A percentile compares a stretch with the other conserved stretches of the same genome.
These are phyloP conservation scores for Vanessa tameamea DNA, from an alignment of 1,140 invertebrate genomes.

Conservation along the genomic window DNA sequence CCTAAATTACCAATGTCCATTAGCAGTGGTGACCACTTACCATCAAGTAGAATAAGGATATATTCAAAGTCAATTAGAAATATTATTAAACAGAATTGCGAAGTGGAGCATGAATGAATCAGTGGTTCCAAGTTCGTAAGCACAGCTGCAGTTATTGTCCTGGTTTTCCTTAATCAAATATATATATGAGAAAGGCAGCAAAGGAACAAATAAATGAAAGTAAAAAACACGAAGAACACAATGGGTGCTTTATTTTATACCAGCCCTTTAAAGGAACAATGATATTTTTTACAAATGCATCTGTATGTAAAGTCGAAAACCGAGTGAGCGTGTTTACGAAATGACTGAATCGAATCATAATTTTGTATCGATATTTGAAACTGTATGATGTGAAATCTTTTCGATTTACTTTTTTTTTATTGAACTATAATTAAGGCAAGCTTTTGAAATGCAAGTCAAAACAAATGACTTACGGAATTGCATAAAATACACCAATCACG, in stretches of 20 bases:
- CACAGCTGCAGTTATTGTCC: neutral
- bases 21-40: too few relatives aligned
- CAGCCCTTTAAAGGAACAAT: conserved; percentile 30
- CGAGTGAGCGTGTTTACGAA: neutral
- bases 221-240: conserved; percentile 2
- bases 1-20: too few relatives aligned
- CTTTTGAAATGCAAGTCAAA: too few relatives aligned
- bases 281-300: conserved; percentile 3
- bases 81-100: too few relatives aligned
- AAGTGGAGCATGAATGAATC: too few relatives aligned
- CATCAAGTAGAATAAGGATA: too few relatives aligned
- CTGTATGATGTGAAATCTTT: too few relatives aligned
- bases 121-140: neutral
- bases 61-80: too few relatives aligned
- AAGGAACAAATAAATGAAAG: conserved; percentile 1
- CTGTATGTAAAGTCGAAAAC: conserved; percentile 1
- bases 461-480: too few relatives aligned
- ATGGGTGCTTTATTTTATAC: conserved; percentile 18
- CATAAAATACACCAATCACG: too few relatives aligned
- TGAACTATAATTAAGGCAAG: too few relatives aligned
- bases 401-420: too few relatives aligned
- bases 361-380: neutral
- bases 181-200: neutral
- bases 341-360: neutral
- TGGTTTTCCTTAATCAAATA: neutral